Conservation (phyloP, 2,888 invertebrate species). For the Laspeyria flexula region DNA sequence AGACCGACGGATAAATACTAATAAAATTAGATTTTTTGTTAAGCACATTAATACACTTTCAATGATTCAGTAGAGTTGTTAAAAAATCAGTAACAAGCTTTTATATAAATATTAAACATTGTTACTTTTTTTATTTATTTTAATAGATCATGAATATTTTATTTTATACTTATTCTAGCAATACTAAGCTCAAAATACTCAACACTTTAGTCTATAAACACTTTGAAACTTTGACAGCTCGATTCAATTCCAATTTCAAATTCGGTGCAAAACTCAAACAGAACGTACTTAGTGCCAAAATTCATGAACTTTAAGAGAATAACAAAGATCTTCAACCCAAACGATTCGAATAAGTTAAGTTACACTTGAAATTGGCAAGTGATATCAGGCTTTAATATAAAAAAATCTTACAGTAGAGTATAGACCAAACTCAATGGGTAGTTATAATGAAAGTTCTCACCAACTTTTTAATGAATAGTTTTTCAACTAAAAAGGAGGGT, state of each 20-base stretch:
- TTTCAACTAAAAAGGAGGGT: slow-evolving; percentile 34
- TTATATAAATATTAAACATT: no score
- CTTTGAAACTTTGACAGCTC: not conserved
- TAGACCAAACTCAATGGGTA: slow-evolving; percentile 34
- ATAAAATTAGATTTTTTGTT: no score
- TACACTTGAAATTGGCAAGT: not conserved
- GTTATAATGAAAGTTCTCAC: slow-evolving; percentile 39
- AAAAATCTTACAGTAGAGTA: slow-evolving; percentile 23
- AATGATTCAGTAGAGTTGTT: no score
- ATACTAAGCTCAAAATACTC: no score
- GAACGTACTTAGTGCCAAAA: not conserved
- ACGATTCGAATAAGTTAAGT: not conserved
- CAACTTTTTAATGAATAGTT: slow-evolving; percentile 58
- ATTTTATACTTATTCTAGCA: no score
- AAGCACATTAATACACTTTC: no score
- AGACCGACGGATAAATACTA: no score
- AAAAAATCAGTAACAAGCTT: no score
- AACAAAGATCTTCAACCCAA: not conserved
- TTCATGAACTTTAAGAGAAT: not conserved
- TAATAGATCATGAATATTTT: no score
- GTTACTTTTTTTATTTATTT: no score
- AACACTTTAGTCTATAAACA: no score
- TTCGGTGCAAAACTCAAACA: not conserved
- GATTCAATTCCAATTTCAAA: not conserved
- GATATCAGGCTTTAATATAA: slow-evolving; percentile 26